A percentile compares a stretch with the other conserved stretches of the same genome.
Evolutionary conservation across 2,113 vertebrate genomes (phyloP).

Genomic region (Ameiurus melas): DNA sequence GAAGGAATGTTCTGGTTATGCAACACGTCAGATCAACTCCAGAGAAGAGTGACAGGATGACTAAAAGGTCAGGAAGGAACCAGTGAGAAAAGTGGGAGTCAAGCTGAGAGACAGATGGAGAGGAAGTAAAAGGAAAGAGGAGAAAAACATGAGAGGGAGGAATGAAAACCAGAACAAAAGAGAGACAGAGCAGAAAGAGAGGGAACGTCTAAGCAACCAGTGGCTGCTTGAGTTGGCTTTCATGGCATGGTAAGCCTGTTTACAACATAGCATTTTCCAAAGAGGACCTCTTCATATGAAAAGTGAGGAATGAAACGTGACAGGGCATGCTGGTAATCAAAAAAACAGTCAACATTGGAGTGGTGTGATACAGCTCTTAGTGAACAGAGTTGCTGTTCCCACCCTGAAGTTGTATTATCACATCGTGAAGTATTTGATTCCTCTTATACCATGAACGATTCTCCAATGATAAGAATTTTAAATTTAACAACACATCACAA

Average conservation of each 20-base stretch:
- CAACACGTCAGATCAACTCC: conserved; percentile 56
- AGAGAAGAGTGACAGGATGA: conserved; percentile 47
- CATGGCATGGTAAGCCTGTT: not conserved
- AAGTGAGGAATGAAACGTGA: not conserved
- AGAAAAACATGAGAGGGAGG: conserved; percentile 2
- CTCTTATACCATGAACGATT: not conserved
- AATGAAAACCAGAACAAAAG: conserved; percentile 23
- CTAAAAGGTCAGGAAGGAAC: conserved; percentile 51
- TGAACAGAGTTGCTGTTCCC: not conserved
- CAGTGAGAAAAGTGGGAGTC: conserved; percentile 42
- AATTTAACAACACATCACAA: not conserved
- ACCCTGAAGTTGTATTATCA: not conserved
- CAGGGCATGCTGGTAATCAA: not conserved
- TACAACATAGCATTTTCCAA: not conserved
- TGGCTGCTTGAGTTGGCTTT: not conserved
- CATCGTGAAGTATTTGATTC: not conserved
- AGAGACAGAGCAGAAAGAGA: not conserved
- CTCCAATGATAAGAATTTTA: not conserved
- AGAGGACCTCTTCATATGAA: not conserved
- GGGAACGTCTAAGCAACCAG: not conserved
- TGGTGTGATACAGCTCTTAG: not conserved
- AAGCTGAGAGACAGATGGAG: conserved; percentile 28
- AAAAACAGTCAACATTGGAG: not conserved
- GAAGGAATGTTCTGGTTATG: conserved; percentile 68
- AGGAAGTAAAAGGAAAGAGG: conserved; percentile 20